These are phyloP conservation scores for Noctilio leporinus DNA, from an alignment of 2,113 vertebrate species.

Conservation along the genomic window DNA sequence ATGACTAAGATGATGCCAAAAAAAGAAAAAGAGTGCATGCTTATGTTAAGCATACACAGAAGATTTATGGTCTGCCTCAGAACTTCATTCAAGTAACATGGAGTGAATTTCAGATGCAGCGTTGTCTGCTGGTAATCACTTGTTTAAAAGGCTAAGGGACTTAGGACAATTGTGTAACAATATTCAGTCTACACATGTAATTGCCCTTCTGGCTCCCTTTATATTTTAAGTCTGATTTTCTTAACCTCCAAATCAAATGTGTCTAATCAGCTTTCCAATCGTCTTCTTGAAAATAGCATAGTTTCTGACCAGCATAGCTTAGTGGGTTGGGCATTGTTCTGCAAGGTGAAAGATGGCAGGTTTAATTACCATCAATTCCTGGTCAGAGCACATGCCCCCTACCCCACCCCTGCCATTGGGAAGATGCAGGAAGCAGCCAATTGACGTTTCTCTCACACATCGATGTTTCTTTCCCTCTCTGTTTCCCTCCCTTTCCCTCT, in stretches of 20 bases:
- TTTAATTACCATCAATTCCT: no score
- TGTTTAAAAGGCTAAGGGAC: neutral
- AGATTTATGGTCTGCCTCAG: conserved; percentile 23
- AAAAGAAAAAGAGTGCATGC: neutral
- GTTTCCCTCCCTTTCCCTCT: no score
- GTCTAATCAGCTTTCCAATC: neutral
- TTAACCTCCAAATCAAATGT: neutral
- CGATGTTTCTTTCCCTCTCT: no score
- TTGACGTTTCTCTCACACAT: no score
- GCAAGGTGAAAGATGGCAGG: no score
- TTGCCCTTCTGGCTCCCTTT: neutral
- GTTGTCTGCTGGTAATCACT: conserved; percentile 1
- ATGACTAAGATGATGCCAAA: conserved; percentile 24
- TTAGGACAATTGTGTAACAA: neutral
- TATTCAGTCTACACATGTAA: neutral
- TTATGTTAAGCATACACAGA: neutral
- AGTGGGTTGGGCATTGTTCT: no score
- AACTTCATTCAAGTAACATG: neutral
- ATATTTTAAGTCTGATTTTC: neutral
- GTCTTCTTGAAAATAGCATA: neutral
- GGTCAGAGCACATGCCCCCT: no score
- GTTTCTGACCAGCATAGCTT: neutral
- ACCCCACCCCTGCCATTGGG: no score
- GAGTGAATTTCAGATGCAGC: conserved; percentile 11
- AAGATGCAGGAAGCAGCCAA: no score